These are phyloP conservation scores for Carduelis carduelis DNA, from an alignment of 2,797 vertebrate species.

Conservation along the genomic window DNA sequence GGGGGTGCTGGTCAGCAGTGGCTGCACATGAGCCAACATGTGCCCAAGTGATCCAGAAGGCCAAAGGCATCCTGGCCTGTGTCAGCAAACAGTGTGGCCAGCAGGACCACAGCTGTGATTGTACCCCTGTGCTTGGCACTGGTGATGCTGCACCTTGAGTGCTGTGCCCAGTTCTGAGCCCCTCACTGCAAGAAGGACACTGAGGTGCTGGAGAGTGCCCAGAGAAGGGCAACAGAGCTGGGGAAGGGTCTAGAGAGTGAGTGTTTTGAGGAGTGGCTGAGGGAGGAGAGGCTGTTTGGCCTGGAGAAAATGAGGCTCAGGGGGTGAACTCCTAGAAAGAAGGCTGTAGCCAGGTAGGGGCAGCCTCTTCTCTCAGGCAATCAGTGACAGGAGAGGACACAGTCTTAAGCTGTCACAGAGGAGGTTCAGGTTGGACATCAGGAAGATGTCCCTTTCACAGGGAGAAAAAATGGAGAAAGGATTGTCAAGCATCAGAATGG, in stretches of 20 bases:
- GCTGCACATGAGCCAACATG: rapidly evolving
- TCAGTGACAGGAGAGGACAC: not conserved
- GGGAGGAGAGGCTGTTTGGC: not conserved
- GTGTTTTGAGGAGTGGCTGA: not conserved
- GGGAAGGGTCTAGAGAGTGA: not conserved
- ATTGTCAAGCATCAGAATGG: not conserved
- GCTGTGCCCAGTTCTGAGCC: rapidly evolving
- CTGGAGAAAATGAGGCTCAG: not conserved
- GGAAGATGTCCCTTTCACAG: not conserved
- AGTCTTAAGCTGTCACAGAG: not conserved
- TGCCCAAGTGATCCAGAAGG: not conserved
- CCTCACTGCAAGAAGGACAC: not conserved
- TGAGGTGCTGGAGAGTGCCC: not conserved
- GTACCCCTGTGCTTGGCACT: rapidly evolving
- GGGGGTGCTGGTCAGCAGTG: not conserved
- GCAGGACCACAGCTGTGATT: rapidly evolving
- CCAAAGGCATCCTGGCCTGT: not conserved
- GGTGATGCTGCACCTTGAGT: not conserved
- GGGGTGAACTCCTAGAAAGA: not conserved
- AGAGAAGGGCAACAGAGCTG: not conserved
- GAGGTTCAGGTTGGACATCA: not conserved
- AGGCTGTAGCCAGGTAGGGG: not conserved
- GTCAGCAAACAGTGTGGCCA: not conserved
- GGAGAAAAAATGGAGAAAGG: not conserved
- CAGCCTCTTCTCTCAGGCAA: not conserved